Conservation (phyloP, 2,888 invertebrate species). For the Ypsolopha sequella region DNA sequence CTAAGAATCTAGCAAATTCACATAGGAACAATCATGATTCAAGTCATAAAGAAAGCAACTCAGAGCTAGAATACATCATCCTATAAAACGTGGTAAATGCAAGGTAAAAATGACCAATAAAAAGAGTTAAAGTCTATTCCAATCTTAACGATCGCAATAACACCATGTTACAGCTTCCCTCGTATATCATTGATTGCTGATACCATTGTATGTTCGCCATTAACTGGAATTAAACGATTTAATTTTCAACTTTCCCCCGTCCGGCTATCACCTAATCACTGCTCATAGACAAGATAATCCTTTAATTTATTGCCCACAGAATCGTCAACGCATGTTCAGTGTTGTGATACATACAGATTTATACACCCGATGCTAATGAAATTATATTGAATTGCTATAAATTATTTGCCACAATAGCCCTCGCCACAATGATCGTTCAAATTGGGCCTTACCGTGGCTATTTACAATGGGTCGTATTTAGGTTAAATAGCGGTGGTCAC, state of each 20-base stretch:
- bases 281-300: constrained; percentile 63
- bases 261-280: constrained; percentile 53
- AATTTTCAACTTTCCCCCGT: constrained; percentile 54
- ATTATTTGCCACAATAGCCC: constrained; percentile 39
- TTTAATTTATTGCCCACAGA: constrained; percentile 59
- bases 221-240: constrained; percentile 57
- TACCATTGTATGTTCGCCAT: constrained; percentile 42
- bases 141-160: constrained; percentile 9
- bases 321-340: constrained; percentile 44
- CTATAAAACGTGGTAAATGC: neutral
- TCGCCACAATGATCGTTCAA: constrained; percentile 33
- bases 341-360: constrained; percentile 34
- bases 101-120: neutral
- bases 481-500: constrained; percentile 39
- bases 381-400: constrained; percentile 61
- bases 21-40: too few relatives aligned
- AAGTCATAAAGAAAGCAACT: too few relatives aligned
- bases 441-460: constrained; percentile 13
- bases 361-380: constrained; percentile 60
- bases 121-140: constrained; percentile 1
- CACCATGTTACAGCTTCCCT: constrained; percentile 7
- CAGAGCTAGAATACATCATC: too few relatives aligned
- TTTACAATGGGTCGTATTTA: constrained; percentile 44
- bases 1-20: too few relatives aligned
- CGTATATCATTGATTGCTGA: constrained; percentile 37